These are phyloP conservation scores for Lacanobia wlatinum DNA, from an alignment of 2,888 invertebrate species.

Conservation along the genomic window DNA sequence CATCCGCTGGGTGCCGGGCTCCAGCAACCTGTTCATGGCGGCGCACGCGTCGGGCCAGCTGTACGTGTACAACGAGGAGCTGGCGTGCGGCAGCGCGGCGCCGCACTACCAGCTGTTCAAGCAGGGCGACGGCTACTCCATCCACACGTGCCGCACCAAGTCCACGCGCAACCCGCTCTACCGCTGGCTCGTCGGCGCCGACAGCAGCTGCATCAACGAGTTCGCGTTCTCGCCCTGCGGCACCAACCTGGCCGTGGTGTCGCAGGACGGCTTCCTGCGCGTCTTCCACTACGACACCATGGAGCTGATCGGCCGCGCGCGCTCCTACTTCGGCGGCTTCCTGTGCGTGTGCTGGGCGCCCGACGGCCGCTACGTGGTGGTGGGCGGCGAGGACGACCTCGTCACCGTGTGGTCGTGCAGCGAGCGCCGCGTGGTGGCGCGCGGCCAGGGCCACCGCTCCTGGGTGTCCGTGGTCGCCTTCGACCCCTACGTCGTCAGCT, in stretches of 20 bases:
- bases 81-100: conserved; percentile 96
- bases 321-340: conserved; percentile 99
- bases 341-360: conserved; percentile 99
- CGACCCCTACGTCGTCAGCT: conserved; percentile 95
- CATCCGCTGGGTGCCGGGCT: conserved; percentile 99
- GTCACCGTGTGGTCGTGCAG: conserved; percentile 99
- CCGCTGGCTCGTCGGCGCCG: conserved; percentile 95
- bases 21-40: conserved; percentile 97
- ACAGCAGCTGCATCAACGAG: conserved; percentile 97
- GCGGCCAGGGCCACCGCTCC: conserved; percentile 99
- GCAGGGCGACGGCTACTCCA: conserved; percentile 97
- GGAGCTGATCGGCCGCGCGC: conserved; percentile 98
- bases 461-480: conserved; percentile 99
- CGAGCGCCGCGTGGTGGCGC: conserved; percentile 98
- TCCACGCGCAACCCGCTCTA: conserved; percentile 98
- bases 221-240: conserved; percentile 99
- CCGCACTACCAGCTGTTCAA: conserved; percentile 99
- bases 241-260: conserved; percentile 97
- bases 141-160: conserved; percentile 99
- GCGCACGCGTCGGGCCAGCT: conserved; percentile 99
- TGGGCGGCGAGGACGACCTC: conserved; percentile 99
- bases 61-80: conserved; percentile 99
- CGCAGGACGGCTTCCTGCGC: conserved; percentile 98
- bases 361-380: conserved; percentile 98
- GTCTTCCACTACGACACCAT: conserved; percentile 99